Percentiles rank a stretch among this genome's conserved stretches.
These are phyloP conservation scores for Eonycteris spelaea DNA, from an alignment of 2,113 vertebrate genomes.

Conservation along the genomic window DNA sequence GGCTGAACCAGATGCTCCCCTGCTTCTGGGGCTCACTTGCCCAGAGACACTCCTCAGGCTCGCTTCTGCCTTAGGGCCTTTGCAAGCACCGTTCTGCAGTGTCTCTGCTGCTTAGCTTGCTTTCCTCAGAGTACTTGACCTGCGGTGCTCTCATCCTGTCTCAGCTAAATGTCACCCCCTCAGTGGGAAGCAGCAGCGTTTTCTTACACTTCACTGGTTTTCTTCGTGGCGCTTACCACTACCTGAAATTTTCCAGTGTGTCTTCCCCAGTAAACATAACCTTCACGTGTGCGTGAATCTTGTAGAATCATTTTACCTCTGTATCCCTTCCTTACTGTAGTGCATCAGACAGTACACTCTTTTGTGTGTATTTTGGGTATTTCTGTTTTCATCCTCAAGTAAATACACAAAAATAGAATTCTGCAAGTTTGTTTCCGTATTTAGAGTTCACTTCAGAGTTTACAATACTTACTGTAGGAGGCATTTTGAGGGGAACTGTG, in stretches of 20 bases:
- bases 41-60: neutral
- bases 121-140: neutral
- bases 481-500: neutral
- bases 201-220: neutral
- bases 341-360: neutral
- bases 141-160: neutral
- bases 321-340: neutral
- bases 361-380: neutral
- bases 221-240: neutral
- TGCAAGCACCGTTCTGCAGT: neutral
- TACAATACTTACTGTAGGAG: neutral
- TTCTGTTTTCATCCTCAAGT: neutral
- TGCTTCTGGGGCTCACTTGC: neutral
- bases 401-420: neutral
- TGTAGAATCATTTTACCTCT: neutral
- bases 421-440: conserved; percentile 19
- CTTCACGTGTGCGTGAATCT: neutral
- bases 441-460: neutral
- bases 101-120: neutral
- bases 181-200: neutral
- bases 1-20: neutral
- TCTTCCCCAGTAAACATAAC: neutral
- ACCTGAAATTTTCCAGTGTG: neutral
- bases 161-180: neutral
- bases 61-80: neutral